phyloP scores from a whole-genome alignment of 2,888 invertebrate species.

The Muscina levida region DNA sequence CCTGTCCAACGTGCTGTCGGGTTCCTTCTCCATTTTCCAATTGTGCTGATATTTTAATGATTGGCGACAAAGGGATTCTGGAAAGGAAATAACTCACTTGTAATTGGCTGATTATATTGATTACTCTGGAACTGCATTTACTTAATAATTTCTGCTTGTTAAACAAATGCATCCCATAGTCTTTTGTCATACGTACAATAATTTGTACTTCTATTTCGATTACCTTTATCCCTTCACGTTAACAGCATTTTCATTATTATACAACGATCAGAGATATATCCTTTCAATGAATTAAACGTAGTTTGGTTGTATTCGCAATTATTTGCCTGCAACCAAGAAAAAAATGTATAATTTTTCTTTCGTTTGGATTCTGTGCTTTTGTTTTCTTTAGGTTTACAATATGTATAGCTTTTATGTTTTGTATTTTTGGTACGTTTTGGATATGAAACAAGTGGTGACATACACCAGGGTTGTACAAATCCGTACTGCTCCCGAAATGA shows the following conservation, averaged over 20 bases:
- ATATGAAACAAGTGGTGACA: too few relatives aligned
- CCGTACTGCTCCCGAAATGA: too few relatives aligned
- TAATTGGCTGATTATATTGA: neutral
- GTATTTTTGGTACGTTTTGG: too few relatives aligned
- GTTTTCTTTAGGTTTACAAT: too few relatives aligned
- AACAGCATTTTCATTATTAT: neutral
- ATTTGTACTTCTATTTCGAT: neutral
- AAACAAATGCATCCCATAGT: neutral
- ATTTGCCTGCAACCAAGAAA: too few relatives aligned
- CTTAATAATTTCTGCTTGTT: neutral
- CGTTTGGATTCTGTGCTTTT: too few relatives aligned
- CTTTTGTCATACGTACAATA: neutral
- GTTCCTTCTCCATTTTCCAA: slow-evolving; percentile 56
- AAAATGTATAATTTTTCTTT: too few relatives aligned
- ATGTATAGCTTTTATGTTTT: too few relatives aligned
- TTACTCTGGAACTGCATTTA: neutral
- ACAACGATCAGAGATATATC: too few relatives aligned
- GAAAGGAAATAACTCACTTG: neutral
- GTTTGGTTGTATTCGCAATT: too few relatives aligned
- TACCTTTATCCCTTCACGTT: neutral
- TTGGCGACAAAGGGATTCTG: neutral
- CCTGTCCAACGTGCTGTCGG: slow-evolving; percentile 45
- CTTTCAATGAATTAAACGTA: neutral
- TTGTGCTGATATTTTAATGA: too few relatives aligned
- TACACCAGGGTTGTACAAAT: too few relatives aligned